Evolutionary conservation across 2,888 invertebrate genomes (phyloP), one percentile per base, ranked within the genome.

Genomic region (Drosophila neonasuta): DNA sequence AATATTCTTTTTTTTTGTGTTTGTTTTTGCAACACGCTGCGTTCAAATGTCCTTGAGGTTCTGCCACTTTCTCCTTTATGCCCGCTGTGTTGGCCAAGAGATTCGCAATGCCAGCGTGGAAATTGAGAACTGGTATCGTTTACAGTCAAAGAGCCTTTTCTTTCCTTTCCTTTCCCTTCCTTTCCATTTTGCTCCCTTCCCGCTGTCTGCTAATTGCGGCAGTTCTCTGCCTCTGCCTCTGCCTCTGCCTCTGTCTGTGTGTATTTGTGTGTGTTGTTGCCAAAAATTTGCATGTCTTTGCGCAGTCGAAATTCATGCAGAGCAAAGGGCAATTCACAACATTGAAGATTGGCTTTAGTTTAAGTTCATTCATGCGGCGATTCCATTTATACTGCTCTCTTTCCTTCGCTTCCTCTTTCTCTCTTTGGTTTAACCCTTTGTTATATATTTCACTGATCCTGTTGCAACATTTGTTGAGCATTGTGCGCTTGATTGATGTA

Each of bases 221-320:
- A 55, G 48, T 4, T 6, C 11, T 51, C 30, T 39, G 13, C 46
- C 8, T 45, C 10, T 7, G n/a, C 46, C 8, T 45, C 10, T 7
- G n/a, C 13, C 13, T 13, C 13, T 13, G 13, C 6, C 5, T 42
- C 9, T 46, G 17, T 59, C 13, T 69, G 39, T 59, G 57, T 59
- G 46, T 54, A 20, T 36, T 24, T 49, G 15, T 44, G 9, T 45
- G 57, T 60, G 64, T 50, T 39, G 46, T 39, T 67, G 68, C 64
- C 61, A 71, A 72, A 56, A 79, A 83, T 86, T 86, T 86, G 84
- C 81, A 82, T 86, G 72, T 70, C 78, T 72, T 71, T 80, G 72
- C 71, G 55, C 63, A 56, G 64, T 36, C 39, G 41, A 44, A 49
- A 52, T 10, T 54, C 58, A 20, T 58, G 50, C 56, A 15, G 57